phyloP scores from a whole-genome alignment of 2,888 invertebrate species.

The Morpho achilles region DNA sequence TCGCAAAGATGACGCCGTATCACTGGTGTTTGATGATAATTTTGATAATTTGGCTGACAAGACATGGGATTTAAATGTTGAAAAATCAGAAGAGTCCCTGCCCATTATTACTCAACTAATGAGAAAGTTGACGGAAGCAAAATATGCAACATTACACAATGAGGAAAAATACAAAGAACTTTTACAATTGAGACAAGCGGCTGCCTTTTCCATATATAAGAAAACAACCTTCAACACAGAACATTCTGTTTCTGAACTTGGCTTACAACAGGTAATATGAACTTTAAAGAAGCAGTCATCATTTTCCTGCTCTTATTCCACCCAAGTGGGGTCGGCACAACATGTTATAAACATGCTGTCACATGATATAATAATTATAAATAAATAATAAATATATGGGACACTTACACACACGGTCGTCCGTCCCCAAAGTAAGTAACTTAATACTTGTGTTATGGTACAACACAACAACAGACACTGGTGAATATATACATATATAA shows the following conservation, averaged over 20 bases:
- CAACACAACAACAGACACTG: too few relatives aligned
- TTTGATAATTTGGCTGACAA: slow-evolving; percentile 40
- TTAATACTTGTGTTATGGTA: too few relatives aligned
- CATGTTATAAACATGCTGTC: too few relatives aligned
- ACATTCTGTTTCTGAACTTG: slow-evolving; percentile 38
- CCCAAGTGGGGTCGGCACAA: too few relatives aligned
- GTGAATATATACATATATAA: too few relatives aligned
- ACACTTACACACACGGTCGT: too few relatives aligned
- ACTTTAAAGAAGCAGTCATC: too few relatives aligned
- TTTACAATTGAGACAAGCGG: slow-evolving; percentile 44
- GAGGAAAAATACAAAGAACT: slow-evolving; percentile 44
- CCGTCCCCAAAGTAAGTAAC: too few relatives aligned
- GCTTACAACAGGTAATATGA: slow-evolving; percentile 37
- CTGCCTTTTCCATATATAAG: slow-evolving; percentile 44
- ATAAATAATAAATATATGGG: too few relatives aligned
- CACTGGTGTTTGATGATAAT: slow-evolving; percentile 57
- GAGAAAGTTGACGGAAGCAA: slow-evolving; percentile 53
- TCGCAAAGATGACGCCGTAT: slow-evolving; percentile 50
- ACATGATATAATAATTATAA: too few relatives aligned
- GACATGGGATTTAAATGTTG: slow-evolving; percentile 19
- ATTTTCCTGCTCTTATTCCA: too few relatives aligned
- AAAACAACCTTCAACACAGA: slow-evolving; percentile 40
- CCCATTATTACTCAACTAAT: slow-evolving; percentile 46
- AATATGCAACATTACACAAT: slow-evolving; percentile 47
- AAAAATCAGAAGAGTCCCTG: slow-evolving; percentile 34